phyloP scores from a whole-genome alignment of 2,888 invertebrate genomes.

The Metellina segmentata region DNA sequence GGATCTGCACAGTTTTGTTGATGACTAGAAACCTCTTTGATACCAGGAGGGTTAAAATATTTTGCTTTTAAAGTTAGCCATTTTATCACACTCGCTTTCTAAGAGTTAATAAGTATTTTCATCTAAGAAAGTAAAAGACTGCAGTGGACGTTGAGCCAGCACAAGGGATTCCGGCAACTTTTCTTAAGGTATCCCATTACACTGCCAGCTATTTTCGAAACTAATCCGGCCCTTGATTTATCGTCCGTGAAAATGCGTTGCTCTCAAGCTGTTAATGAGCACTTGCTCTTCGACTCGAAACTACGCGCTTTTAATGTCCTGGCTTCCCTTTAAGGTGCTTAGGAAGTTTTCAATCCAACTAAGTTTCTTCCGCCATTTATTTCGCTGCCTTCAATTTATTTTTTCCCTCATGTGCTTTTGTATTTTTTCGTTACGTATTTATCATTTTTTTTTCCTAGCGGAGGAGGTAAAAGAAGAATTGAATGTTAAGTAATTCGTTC shows the following conservation, averaged over 20 bases:
- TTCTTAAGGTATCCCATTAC: conserved; percentile 32
- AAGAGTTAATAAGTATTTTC: not conserved
- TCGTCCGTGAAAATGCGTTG: conserved; percentile 31
- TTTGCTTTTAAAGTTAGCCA: not conserved
- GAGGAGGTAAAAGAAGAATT: not conserved
- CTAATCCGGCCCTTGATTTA: conserved; percentile 54
- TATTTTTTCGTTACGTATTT: conserved; percentile 8
- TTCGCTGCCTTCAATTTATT: not conserved
- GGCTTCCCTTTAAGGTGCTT: not conserved
- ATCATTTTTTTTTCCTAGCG: not conserved
- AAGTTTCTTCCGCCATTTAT: conserved; percentile 6
- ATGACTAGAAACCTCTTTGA: too few species aligned
- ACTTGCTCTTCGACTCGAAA: conserved; percentile 4
- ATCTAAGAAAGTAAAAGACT: not conserved
- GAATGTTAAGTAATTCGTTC: not conserved
- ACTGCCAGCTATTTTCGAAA: conserved; percentile 29
- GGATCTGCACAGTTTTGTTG: too few species aligned
- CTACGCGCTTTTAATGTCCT: conserved; percentile 11
- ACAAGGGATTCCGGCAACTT: conserved; percentile 18
- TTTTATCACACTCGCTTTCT: not conserved
- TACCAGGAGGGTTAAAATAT: not conserved
- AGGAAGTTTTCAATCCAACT: not conserved
- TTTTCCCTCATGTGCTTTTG: not conserved
- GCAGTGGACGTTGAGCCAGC: not conserved
- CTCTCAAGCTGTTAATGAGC: conserved; percentile 31